Evolutionary conservation across 2,888 invertebrate species (phyloP).

Genomic region (Argyresthia goedartella): DNA sequence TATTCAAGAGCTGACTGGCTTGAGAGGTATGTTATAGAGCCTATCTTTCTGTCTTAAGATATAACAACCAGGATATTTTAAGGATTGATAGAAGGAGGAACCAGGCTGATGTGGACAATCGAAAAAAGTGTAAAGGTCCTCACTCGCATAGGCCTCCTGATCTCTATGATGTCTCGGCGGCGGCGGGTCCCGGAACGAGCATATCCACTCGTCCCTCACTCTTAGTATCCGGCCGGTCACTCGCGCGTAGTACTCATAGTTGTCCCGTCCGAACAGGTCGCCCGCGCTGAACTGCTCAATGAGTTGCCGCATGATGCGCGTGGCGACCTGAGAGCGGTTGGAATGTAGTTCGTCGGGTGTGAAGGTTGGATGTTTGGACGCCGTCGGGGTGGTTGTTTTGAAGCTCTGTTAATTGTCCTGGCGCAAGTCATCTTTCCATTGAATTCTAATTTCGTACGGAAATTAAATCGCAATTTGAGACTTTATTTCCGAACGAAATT

Average conservation of each 20-base stretch:
- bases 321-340: slow-evolving; percentile 79
- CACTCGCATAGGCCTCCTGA: slow-evolving; percentile 77
- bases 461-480: too few species aligned
- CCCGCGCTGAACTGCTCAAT: slow-evolving; percentile 97
- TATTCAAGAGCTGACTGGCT: too few species aligned
- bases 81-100: too few species aligned
- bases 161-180: slow-evolving; percentile 73
- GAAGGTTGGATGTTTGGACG: neutral
- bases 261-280: slow-evolving; percentile 93
- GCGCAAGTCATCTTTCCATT: too few species aligned
- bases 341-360: slow-evolving; percentile 4
- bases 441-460: too few species aligned
- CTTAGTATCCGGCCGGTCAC: slow-evolving; percentile 93
- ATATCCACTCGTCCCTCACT: slow-evolving; percentile 96
- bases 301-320: slow-evolving; percentile 95
- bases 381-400: too few species aligned
- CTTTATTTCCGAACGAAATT: too few species aligned
- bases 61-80: too few species aligned
- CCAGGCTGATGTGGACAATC: too few species aligned
- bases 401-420: too few species aligned
- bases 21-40: too few species aligned
- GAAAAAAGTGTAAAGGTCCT: slow-evolving; percentile 22
- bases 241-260: slow-evolving; percentile 95
- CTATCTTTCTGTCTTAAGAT: too few species aligned
- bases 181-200: slow-evolving; percentile 92